Evolutionary conservation across 2,113 vertebrate genomes (phyloP).

Genomic region (Alces alces): DNA sequence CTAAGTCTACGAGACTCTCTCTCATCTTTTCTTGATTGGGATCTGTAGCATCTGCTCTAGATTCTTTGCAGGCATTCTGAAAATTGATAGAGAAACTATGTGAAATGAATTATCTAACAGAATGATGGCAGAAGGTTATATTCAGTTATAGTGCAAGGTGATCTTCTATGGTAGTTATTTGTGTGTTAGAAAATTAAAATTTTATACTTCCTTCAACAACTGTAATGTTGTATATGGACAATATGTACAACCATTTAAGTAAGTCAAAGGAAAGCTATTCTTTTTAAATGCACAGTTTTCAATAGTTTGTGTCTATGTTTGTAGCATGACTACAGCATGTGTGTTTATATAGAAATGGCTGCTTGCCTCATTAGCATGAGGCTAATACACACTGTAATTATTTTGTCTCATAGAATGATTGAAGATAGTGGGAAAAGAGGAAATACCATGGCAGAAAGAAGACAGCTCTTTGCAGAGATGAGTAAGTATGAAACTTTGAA

Average conservation of each 20-base stretch:
- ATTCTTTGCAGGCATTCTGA: not conserved
- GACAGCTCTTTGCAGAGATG: conserved; percentile 99
- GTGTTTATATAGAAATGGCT: not conserved
- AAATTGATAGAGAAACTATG: not conserved
- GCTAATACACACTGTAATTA: conserved; percentile 66
- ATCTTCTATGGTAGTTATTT: not conserved
- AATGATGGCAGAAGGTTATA: not conserved
- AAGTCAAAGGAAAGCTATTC: not conserved
- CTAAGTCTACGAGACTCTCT: not conserved
- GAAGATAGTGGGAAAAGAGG: conserved; percentile 91
- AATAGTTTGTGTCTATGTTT: not conserved
- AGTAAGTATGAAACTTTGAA: conserved; percentile 86
- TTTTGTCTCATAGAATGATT: conserved; percentile 93
- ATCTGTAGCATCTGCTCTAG: not conserved
- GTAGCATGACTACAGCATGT: not conserved
- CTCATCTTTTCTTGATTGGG: not conserved
- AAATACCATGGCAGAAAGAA: conserved; percentile 98
- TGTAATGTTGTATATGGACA: not conserved
- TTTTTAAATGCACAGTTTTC: not conserved
- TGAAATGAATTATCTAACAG: not conserved
- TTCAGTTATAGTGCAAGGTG: not conserved
- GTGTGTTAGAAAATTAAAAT: conserved; percentile 15
- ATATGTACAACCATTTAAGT: not conserved
- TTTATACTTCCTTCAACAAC: not conserved
- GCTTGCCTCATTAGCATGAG: not conserved